phyloP scores from a whole-genome alignment of 1,140 invertebrate genomes.

The Temnothorax longispinosus region DNA sequence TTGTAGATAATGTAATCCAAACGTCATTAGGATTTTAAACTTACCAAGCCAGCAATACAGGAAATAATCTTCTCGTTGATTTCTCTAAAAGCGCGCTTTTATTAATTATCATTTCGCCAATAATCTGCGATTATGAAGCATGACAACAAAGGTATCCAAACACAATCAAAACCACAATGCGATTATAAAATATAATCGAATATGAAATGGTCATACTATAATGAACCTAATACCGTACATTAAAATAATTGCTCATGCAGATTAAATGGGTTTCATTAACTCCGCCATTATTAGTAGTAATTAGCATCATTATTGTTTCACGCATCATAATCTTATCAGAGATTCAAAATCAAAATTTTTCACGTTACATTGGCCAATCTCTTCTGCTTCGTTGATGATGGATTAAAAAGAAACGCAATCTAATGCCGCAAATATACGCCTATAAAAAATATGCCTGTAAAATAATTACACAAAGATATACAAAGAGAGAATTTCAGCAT shows the following conservation, averaged over 20 bases:
- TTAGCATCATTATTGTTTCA: slow-evolving; percentile 25
- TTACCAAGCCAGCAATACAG: neutral
- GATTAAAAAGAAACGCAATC: neutral
- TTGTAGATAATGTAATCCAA: slow-evolving; percentile 2
- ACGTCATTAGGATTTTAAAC: slow-evolving; percentile 34
- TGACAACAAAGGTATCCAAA: slow-evolving; percentile 12
- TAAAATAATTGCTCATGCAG: slow-evolving; percentile 50
- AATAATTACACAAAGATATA: neutral
- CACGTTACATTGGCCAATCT: neutral
- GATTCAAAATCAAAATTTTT: slow-evolving; percentile 11
- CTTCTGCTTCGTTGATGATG: neutral
- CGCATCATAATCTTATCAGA: neutral
- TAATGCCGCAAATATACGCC: neutral
- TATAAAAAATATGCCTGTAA: neutral
- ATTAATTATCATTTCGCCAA: slow-evolving; percentile 36
- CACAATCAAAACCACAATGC: slow-evolving; percentile 38
- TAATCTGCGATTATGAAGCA: slow-evolving; percentile 24
- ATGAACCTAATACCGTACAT: slow-evolving; percentile 49
- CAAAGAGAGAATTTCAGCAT: neutral
- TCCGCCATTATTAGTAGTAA: slow-evolving; percentile 4
- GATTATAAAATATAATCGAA: slow-evolving; percentile 46
- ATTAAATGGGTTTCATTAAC: slow-evolving; percentile 42
- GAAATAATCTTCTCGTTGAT: neutral
- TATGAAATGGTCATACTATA: slow-evolving; percentile 37
- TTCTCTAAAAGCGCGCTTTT: neutral